A percentile compares a stretch with the other conserved stretches of the same genome.
These are phyloP conservation scores for Tigriopus japonicus DNA, from an alignment of 1,140 invertebrate genomes.

Conservation along the genomic window DNA sequence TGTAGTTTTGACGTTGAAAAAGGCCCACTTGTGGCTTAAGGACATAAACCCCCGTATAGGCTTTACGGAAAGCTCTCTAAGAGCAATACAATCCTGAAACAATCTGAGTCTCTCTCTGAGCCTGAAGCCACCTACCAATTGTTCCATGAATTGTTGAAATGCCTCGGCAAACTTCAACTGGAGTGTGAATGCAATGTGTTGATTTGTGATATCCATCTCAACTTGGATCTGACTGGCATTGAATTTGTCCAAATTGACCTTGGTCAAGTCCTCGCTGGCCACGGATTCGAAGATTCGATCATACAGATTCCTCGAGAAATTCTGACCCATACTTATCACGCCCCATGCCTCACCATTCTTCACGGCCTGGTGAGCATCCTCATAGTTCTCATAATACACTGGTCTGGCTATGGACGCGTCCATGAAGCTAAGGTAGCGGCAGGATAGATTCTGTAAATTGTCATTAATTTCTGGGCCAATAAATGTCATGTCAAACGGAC, in stretches of 20 bases:
- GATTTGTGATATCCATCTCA: background rate
- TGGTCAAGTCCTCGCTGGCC: background rate
- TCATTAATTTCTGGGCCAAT: conserved; percentile 2
- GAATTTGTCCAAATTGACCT: background rate
- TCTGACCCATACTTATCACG: conserved; percentile 57
- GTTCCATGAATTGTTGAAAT: conserved; percentile 13
- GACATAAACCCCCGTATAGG: no score
- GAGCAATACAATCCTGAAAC: no score
- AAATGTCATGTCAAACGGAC: conserved; percentile 26
- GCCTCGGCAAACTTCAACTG: conserved; percentile 7
- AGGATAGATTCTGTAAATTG: conserved; percentile 43
- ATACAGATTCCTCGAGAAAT: conserved; percentile 41
- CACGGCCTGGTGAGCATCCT: conserved; percentile 48
- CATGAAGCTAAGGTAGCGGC: conserved; percentile 39
- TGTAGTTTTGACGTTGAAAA: no score
- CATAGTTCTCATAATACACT: conserved; percentile 25
- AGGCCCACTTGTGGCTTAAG: no score
- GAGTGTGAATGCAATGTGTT: conserved; percentile 3
- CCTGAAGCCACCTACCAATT: background rate
- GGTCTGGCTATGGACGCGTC: background rate
- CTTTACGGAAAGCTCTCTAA: no score
- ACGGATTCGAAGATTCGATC: background rate
- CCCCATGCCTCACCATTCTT: conserved; percentile 59
- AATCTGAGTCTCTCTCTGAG: no score
- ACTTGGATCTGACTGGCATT: background rate